A percentile compares a stretch with the other conserved stretches of the same genome.
phyloP scores from a whole-genome alignment of 2,888 invertebrate genomes.

The Yponomeuta plumbellus region DNA sequence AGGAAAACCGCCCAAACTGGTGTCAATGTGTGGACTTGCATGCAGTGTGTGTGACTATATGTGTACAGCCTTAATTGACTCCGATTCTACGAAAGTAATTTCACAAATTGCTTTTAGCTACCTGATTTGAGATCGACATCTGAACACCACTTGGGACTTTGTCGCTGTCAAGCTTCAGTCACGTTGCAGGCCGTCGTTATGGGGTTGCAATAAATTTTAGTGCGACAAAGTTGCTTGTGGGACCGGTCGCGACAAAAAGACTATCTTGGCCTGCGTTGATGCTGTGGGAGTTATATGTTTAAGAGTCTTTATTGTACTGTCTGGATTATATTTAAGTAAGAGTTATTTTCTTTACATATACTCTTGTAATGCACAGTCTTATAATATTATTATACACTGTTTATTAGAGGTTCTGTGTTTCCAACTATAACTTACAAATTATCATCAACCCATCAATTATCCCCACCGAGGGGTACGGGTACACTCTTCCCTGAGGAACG shows the following conservation, averaged over 20 bases:
- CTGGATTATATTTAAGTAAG: neutral
- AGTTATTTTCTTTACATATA: too few relatives aligned
- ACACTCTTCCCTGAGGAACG: too few relatives aligned
- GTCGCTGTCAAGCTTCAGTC: slow-evolving; percentile 32
- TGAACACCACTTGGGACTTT: slow-evolving; percentile 42
- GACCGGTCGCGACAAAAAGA: slow-evolving; percentile 49
- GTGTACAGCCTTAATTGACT: slow-evolving; percentile 57
- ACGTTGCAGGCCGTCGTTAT: neutral
- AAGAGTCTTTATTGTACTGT: neutral
- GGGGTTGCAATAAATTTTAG: slow-evolving; percentile 21
- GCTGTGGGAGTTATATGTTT: slow-evolving; percentile 7
- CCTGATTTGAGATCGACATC: slow-evolving; percentile 65
- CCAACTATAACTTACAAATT: too few relatives aligned
- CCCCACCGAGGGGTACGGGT: too few relatives aligned
- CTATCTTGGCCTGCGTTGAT: slow-evolving; percentile 10
- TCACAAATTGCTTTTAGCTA: slow-evolving; percentile 76
- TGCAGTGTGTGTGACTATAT: neutral
- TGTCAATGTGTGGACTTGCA: neutral
- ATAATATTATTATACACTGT: too few relatives aligned
- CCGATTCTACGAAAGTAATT: slow-evolving; percentile 75
- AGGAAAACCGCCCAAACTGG: slow-evolving; percentile 9
- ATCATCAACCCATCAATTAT: too few relatives aligned
- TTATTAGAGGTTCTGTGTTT: too few relatives aligned
- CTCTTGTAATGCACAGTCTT: too few relatives aligned
- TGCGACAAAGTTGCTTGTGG: slow-evolving; percentile 44